Percentiles rank a stretch among this genome's conserved stretches.
Evolutionary conservation across 2,888 invertebrate species (phyloP).

Genomic region (Trichopoda pennipes): DNA sequence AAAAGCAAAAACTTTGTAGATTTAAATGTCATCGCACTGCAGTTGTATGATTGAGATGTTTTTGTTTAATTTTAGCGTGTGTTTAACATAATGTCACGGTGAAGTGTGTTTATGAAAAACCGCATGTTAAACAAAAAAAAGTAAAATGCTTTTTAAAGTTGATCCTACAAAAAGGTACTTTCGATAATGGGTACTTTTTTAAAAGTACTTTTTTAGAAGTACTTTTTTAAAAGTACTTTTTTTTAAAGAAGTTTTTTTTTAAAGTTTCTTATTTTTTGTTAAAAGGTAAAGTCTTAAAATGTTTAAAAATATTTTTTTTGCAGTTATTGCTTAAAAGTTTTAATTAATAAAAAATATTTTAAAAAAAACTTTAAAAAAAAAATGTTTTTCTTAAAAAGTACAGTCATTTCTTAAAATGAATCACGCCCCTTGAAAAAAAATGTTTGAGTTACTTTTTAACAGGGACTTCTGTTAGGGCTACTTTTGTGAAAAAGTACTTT

Average conservation of each 20-base stretch:
- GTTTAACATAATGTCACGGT: conserved; percentile 1
- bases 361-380: too few species aligned
- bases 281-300: neutral
- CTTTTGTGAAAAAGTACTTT: neutral
- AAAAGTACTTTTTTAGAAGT: neutral
- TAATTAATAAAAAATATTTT: too few species aligned
- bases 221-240: neutral
- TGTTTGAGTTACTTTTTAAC: too few species aligned
- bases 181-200: neutral
- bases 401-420: too few species aligned
- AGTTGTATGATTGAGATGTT: conserved; percentile 27
- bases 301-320: too few species aligned
- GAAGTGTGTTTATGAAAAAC: neutral
- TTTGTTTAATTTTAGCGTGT: conserved; percentile 8
- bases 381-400: too few species aligned
- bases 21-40: conserved; percentile 39
- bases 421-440: too few species aligned
- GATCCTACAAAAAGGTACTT: neutral
- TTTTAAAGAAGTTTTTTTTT: neutral
- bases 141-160: neutral
- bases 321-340: too few species aligned
- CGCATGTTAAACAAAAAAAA: too few species aligned
- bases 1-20: neutral
- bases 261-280: neutral
- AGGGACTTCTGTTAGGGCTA: too few species aligned